Percentiles rank a stretch among this genome's conserved stretches.
Evolutionary conservation across 2,888 invertebrate genomes (phyloP).

Genomic region (Lissocephala sabroskyi): DNA sequence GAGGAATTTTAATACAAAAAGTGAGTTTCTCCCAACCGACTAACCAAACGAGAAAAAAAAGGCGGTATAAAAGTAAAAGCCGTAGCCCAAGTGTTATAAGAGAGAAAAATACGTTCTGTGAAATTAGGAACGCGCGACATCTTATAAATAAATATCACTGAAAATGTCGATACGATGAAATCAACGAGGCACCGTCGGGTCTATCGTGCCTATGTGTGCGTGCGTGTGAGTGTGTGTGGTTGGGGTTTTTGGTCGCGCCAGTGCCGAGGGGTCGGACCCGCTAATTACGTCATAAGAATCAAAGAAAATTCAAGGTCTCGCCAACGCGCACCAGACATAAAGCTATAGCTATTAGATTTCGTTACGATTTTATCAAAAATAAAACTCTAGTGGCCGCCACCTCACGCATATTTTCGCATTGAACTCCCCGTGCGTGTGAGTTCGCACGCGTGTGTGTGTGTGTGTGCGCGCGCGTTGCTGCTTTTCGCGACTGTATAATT

Average conservation of each 20-base stretch:
- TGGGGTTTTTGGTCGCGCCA: neutral
- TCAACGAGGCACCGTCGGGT: constrained; percentile 50
- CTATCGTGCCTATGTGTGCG: constrained; percentile 25
- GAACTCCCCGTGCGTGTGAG: too few relatives aligned
- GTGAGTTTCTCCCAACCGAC: constrained; percentile 14
- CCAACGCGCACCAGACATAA: constrained; percentile 32
- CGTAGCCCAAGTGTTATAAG: constrained; percentile 16
- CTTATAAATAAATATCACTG: constrained; percentile 49
- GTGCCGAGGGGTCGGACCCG: constrained; percentile 28
- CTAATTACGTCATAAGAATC: constrained; percentile 71
- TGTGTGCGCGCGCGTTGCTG: constrained; percentile 22
- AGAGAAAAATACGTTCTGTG: neutral
- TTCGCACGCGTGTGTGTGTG: constrained; percentile 13
- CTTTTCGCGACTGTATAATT: constrained; percentile 50
- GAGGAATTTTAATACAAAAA: constrained; percentile 12
- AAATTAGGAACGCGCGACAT: constrained; percentile 47
- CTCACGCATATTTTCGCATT: constrained; percentile 23
- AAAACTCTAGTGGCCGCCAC: constrained; percentile 35
- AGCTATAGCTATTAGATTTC: constrained; percentile 55
- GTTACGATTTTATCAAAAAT: constrained; percentile 58
- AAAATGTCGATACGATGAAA: constrained; percentile 59
- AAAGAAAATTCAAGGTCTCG: constrained; percentile 71
- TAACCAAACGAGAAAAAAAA: constrained; percentile 4
- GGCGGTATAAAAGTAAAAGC: too few relatives aligned
- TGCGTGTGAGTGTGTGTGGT: too few relatives aligned